phyloP scores from a whole-genome alignment of 2,113 vertebrate species.

The Lepisosteus oculatus region DNA sequence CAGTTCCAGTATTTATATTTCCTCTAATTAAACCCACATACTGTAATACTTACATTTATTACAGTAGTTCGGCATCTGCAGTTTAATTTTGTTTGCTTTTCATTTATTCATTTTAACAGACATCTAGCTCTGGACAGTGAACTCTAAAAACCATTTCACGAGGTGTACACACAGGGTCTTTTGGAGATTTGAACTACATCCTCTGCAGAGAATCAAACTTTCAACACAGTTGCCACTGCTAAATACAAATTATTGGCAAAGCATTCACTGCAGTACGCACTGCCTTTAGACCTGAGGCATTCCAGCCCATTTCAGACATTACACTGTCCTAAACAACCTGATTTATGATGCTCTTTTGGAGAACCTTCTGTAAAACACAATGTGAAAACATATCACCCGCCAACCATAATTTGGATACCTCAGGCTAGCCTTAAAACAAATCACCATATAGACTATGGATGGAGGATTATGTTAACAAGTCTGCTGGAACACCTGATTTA shows the following conservation, averaged over 20 bases:
- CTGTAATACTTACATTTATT: too few relatives aligned
- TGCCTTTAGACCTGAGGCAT: too few relatives aligned
- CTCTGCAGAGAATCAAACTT: too few relatives aligned
- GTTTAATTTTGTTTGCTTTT: too few relatives aligned
- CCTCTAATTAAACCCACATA: too few relatives aligned
- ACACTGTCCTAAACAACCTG: background rate
- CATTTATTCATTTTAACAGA: too few relatives aligned
- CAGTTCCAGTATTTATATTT: too few relatives aligned
- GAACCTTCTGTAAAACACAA: background rate
- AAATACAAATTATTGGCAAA: background rate
- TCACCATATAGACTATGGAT: background rate
- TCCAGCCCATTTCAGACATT: background rate
- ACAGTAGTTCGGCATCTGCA: too few relatives aligned
- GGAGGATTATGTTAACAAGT: background rate
- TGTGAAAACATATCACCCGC: background rate
- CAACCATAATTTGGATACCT: background rate
- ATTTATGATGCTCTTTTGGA: background rate
- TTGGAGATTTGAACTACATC: too few relatives aligned
- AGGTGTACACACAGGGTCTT: too few relatives aligned
- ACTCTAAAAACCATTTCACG: too few relatives aligned
- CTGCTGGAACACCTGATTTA: conserved; percentile 7
- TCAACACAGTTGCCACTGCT: background rate
- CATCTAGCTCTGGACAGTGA: too few relatives aligned
- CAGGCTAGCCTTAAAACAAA: background rate
- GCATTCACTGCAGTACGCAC: background rate